Evolutionary conservation across 2,113 vertebrate genomes (phyloP), one percentile per base, ranked within the genome.

Genomic region (Pachypanchax playfairii): DNA sequence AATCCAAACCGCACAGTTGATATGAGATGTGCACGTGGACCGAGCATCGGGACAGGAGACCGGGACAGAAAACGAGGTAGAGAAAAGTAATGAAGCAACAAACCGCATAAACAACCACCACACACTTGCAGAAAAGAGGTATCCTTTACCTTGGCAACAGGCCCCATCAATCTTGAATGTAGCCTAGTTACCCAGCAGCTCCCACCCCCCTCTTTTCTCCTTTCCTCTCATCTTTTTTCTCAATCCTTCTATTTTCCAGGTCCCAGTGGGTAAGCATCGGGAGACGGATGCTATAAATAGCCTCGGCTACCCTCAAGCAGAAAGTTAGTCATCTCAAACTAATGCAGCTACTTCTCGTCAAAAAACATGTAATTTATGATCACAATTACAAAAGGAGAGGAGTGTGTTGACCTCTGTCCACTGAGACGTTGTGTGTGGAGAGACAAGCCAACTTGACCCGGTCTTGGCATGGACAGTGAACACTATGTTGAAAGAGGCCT

Each of bases 251-350:
- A 75, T 65, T 73, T 43, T 82, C 80, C 50, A 4, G 55, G 72
- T 79, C 80, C 86, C 85, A 55, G 41, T 75, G 77, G 84, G 85
- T 49, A 51, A 72, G 82, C 79, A 83, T 84, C 39, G 35, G 79
- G 86, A 88, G 85, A 85, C 68, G 28, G 47, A 70, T 64, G 78
- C 86, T 88, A 90, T 86, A 87, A 87, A 90, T 90, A 90, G 82
- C 63, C 49, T 28, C 44, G 2, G 63, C 79, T 75, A 65, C 80
- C 87, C 79, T 74, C 43, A 13, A 83, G 85, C 87, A 10, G 42
- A 59, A 65, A 85, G 81, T 76, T 77, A 77, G 85, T 87, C 73
- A 41, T 75, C 59, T 71, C 79, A n/a, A 80, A 77, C 83, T 79
- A 84, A 85, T 53, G 72, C 78, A 71, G 85, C 78, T 71, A 49